These are phyloP conservation scores for Cataglyphis cursor DNA, from an alignment of 2,888 invertebrate genomes.

Conservation along the genomic window DNA sequence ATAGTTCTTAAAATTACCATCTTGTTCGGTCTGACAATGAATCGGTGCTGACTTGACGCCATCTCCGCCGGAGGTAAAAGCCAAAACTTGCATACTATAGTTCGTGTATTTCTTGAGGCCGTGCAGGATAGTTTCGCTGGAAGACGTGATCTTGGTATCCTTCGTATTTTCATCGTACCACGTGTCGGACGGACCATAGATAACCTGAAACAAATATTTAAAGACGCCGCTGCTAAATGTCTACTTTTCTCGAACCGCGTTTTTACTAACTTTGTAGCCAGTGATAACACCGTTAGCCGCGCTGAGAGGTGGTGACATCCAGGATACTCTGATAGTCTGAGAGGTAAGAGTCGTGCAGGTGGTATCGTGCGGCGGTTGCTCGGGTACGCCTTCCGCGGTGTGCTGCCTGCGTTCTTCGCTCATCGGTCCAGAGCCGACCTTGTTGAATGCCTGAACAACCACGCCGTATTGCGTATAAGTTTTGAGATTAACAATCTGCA, in stretches of 20 bases:
- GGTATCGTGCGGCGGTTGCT: conserved; percentile 96
- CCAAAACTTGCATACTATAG: conserved; percentile 98
- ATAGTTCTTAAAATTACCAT: conserved; percentile 89
- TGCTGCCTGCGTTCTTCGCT: conserved; percentile 96
- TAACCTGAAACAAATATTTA: conserved; percentile 87
- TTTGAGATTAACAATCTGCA: conserved; percentile 93
- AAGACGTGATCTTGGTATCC: conserved; percentile 96
- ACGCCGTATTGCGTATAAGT: conserved; percentile 98
- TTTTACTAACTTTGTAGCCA: conserved; percentile 92
- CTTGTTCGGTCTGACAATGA: conserved; percentile 98
- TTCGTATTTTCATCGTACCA: conserved; percentile 98
- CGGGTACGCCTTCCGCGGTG: conserved; percentile 97
- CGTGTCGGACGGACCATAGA: conserved; percentile 95
- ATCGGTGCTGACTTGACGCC: conserved; percentile 95
- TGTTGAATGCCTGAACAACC: conserved; percentile 97
- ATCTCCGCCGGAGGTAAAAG: conserved; percentile 98
- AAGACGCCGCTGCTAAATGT: neutral
- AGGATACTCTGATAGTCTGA: conserved; percentile 97
- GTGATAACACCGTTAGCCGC: conserved; percentile 98
- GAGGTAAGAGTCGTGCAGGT: conserved; percentile 97
- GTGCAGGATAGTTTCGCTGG: conserved; percentile 96
- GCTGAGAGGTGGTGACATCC: conserved; percentile 97
- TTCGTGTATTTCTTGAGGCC: conserved; percentile 98
- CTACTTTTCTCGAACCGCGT: neutral
- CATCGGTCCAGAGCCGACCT: conserved; percentile 96